Conservation (phyloP, 2,797 vertebrate species). For the Amniataba percoides region DNA sequence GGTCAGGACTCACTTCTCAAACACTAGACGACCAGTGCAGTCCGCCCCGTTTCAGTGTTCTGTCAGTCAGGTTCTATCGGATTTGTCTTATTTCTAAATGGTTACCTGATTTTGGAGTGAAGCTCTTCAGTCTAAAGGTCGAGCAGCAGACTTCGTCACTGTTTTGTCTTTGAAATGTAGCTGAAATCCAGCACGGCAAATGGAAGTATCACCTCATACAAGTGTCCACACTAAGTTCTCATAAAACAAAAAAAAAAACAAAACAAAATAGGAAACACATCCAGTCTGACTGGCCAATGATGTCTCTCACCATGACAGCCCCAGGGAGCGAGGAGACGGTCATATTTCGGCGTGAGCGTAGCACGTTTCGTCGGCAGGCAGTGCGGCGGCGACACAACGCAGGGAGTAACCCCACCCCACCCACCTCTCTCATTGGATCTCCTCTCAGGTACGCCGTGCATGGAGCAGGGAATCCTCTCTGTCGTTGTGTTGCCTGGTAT, state of each 20-base stretch:
- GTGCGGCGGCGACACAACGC: slow-evolving; percentile 99
- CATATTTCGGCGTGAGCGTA: slow-evolving; percentile 97
- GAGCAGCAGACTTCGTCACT: slow-evolving; percentile 4
- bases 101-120: not conserved
- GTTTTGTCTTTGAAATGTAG: slow-evolving; percentile 10
- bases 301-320: slow-evolving; percentile 86
- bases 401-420: slow-evolving; percentile 98
- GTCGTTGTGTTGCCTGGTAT: slow-evolving; percentile 46
- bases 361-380: slow-evolving; percentile 99
- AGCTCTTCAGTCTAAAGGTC: not conserved
- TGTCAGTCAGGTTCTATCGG: not conserved
- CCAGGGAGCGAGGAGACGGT: slow-evolving; percentile 95
- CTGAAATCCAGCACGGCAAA: not conserved
- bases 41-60: not conserved
- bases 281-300: slow-evolving; percentile 63
- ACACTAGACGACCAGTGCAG: not conserved
- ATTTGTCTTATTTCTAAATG: not conserved
- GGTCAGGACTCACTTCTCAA: not conserved
- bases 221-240: slow-evolving; percentile 19
- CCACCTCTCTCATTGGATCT: slow-evolving; percentile 98
- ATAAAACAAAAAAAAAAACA: not conserved
- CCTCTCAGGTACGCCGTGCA: slow-evolving; percentile 95
- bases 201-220: slow-evolving; percentile 7
- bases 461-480: slow-evolving; percentile 41
- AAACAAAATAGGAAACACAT: not conserved